Evolutionary conservation across 2,888 invertebrate species (phyloP).

Genomic region (Apomyelois bistriatella): DNA sequence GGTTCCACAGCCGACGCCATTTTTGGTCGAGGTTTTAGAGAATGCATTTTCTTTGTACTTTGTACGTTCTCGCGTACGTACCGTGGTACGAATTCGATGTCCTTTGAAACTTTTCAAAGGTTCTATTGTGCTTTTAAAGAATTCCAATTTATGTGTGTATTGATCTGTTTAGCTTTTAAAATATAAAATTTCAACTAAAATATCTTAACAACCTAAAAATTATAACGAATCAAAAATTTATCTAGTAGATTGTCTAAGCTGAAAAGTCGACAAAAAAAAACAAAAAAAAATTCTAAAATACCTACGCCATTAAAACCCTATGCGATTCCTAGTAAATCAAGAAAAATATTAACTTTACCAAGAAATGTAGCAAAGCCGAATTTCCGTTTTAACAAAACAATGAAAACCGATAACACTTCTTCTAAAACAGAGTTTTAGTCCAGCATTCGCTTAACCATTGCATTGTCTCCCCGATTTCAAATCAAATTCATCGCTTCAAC

Average conservation of each 20-base stretch:
- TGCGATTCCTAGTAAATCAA: constrained; percentile 9
- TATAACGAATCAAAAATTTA: too few relatives aligned
- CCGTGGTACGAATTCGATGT: constrained; percentile 6
- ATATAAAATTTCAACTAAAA: too few relatives aligned
- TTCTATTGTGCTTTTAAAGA: constrained; percentile 2
- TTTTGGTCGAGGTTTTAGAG: constrained; percentile 10
- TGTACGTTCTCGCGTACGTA: constrained; percentile 5
- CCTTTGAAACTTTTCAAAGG: constrained; percentile 8
- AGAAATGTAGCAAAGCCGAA: not conserved
- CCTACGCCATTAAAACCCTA: not conserved
- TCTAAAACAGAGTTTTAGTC: constrained; percentile 3
- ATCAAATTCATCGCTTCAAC: constrained; percentile 54
- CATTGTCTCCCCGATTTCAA: constrained; percentile 61
- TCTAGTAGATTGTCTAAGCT: too few relatives aligned
- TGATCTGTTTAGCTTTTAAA: not conserved
- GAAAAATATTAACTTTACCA: constrained; percentile 20
- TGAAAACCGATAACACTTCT: constrained; percentile 8
- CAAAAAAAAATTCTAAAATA: not conserved
- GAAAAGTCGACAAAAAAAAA: too few relatives aligned
- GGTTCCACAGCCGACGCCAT: constrained; percentile 1
- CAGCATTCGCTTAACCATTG: constrained; percentile 21
- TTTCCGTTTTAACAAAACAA: not conserved
- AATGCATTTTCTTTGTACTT: constrained; percentile 14
- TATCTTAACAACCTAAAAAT: too few relatives aligned
- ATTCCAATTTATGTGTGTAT: not conserved